These are phyloP conservation scores for Conchocele bisecta DNA, from an alignment of 2,888 invertebrate species.

Conservation along the genomic window DNA sequence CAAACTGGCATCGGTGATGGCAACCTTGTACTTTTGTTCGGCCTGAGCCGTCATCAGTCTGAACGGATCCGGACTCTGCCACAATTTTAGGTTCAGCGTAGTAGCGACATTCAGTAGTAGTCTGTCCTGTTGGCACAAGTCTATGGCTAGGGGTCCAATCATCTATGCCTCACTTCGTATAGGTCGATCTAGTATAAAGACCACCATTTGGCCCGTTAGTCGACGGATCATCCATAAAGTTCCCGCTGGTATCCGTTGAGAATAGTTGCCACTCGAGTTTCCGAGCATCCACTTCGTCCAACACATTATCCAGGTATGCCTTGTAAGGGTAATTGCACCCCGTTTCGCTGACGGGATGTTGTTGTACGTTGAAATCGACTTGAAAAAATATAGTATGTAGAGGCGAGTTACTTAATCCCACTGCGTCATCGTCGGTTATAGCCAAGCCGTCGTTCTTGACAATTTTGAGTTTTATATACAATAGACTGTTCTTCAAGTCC, in stretches of 20 bases:
- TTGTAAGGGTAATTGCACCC: slow-evolving; percentile 27
- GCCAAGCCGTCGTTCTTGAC: background rate
- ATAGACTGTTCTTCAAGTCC: slow-evolving; percentile 7
- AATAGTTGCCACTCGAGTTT: slow-evolving; percentile 19
- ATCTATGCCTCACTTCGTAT: slow-evolving; percentile 15
- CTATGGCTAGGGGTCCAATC: slow-evolving; percentile 18
- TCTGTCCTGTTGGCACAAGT: slow-evolving; percentile 41
- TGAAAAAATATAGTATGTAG: slow-evolving; percentile 11
- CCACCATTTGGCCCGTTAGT: slow-evolving; percentile 8
- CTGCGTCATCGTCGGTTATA: background rate
- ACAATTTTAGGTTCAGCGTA: slow-evolving; percentile 24
- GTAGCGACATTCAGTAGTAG: slow-evolving; percentile 32
- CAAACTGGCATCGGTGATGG: background rate
- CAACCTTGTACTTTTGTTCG: background rate
- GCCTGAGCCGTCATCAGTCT: background rate
- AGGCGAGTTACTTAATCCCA: background rate
- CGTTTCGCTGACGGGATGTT: slow-evolving; percentile 20
- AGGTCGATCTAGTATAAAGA: slow-evolving; percentile 8
- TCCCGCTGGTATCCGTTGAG: slow-evolving; percentile 20
- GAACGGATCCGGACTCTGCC: slow-evolving; percentile 6
- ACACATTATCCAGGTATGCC: slow-evolving; percentile 18
- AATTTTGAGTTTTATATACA: slow-evolving; percentile 5
- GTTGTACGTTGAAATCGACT: slow-evolving; percentile 29
- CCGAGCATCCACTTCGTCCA: background rate
- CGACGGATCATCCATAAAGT: slow-evolving; percentile 21